Conservation (phyloP, 2,888 invertebrate genomes). For the Mayetiola destructor region DNA sequence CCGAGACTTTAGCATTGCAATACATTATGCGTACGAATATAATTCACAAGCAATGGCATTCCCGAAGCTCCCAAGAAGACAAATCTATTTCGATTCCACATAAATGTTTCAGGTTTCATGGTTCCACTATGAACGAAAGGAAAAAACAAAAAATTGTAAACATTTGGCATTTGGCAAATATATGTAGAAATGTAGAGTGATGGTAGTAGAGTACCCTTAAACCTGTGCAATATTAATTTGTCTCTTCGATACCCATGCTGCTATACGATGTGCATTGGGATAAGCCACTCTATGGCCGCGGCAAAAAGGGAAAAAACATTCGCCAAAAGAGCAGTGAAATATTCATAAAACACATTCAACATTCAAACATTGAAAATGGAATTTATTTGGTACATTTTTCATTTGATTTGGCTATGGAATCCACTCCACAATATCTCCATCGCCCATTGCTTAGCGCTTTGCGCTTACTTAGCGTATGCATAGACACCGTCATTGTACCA, state of each 20-base stretch:
- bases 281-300: too few relatives aligned
- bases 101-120: too few relatives aligned
- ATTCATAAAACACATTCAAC: slow-evolving; percentile 11
- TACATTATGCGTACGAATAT: too few relatives aligned
- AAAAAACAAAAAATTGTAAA: background rate
- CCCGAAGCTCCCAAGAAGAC: too few relatives aligned
- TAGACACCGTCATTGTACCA: background rate
- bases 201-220: background rate
- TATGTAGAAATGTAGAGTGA: background rate
- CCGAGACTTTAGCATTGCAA: too few relatives aligned
- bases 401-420: background rate
- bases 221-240: slow-evolving; percentile 1
- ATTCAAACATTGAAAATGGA: too few relatives aligned
- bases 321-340: slow-evolving; percentile 8
- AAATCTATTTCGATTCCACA: too few relatives aligned
- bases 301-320: background rate
- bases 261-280: background rate
- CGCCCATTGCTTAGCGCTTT: too few relatives aligned
- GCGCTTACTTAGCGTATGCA: background rate
- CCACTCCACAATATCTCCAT: background rate
- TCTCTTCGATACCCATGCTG: background rate
- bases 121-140: background rate
- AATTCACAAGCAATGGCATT: too few relatives aligned
- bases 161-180: background rate
- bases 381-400: slow-evolving; percentile 11